Base-by-base conservation (phyloP, 2,113 vertebrate species). In the Bubo scandiacus region DNA sequence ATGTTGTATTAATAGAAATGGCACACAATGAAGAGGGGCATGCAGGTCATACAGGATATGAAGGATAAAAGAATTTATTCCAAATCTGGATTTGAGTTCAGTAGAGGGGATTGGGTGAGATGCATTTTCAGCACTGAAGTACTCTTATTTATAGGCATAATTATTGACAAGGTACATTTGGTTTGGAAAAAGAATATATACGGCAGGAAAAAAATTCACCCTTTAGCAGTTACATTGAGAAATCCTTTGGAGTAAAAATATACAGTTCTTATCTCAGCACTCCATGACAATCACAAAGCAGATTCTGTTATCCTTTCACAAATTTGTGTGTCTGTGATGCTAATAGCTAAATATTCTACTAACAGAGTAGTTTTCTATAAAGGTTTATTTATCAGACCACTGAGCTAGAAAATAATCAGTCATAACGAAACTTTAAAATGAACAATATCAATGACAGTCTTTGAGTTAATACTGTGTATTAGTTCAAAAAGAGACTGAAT, bases 321-420 rank as follows among this genome's bases (percentile, higher is more conserved):
- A 34, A 91, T 80, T 89, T 96, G 17, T 85, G 38, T 77, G 30
- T 80, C 15, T 54, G 32, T 81, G 47, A 42, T 66, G 51, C 49
- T 81, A 91, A 71, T 57, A 72, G 57, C 52, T 57, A 71, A 87
- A 57, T 42, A 89, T 67, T 78, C 40, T 81, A 85, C 59, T 81
- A 78, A 72, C 40, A 52, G 54, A 55, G 36, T 73, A 51, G 8
- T 71, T 75, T 79, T 94, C 67, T 92, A 12, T 47, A 62, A 70
- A 77, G 81, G 83, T 94, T 86, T 81, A 83, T 96, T 87, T 90
- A 95, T 82, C 88, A 72, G 61, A 91, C 61, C 79, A 74, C 49
- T 94, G 55, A 97, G 27, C 43, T 96, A 92, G 59, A 82, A 97
- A 95, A 88, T 73, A 96, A 55, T 51, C 45, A 65, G 58, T 66